phyloP scores from a whole-genome alignment of 2,888 invertebrate species.

The Tineola bisselliella region DNA sequence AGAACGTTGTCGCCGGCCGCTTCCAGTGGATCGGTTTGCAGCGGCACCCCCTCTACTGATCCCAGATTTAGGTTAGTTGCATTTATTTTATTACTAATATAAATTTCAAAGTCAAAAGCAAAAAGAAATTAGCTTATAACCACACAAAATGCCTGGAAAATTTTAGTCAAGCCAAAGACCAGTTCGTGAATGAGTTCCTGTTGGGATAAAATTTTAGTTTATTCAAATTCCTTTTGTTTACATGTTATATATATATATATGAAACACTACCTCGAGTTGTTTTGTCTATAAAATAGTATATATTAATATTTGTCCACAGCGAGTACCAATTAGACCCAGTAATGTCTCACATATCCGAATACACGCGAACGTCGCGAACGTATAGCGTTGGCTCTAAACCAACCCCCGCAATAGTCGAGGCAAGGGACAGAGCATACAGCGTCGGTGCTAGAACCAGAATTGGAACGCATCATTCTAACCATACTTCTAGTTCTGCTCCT shows the following conservation, averaged over 20 bases:
- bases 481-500: slow-evolving; percentile 68
- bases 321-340: slow-evolving; percentile 87
- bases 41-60: slow-evolving; percentile 85
- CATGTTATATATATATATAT: too few species aligned
- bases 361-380: slow-evolving; percentile 75
- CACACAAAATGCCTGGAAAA: too few species aligned
- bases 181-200: too few species aligned
- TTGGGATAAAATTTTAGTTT: too few species aligned
- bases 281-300: too few species aligned
- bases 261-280: too few species aligned
- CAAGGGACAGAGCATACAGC: slow-evolving; percentile 67
- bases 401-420: slow-evolving; percentile 56
- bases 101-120: slow-evolving; percentile 12
- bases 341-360: slow-evolving; percentile 76
- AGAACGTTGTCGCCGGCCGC: slow-evolving; percentile 66
- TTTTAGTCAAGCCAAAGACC: too few species aligned
- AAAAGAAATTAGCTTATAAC: too few species aligned
- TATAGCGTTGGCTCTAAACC: slow-evolving; percentile 88
- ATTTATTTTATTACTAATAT: not conserved
- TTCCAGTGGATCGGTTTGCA: slow-evolving; percentile 79
- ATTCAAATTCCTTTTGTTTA: too few species aligned
- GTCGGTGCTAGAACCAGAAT: slow-evolving; percentile 44
- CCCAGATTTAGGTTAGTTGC: slow-evolving; percentile 67
- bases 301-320: slow-evolving; percentile 37
- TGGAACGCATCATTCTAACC: slow-evolving; percentile 24